These are phyloP conservation scores for Asarcornis scutulata DNA, from an alignment of 2,113 vertebrate genomes.

Conservation along the genomic window DNA sequence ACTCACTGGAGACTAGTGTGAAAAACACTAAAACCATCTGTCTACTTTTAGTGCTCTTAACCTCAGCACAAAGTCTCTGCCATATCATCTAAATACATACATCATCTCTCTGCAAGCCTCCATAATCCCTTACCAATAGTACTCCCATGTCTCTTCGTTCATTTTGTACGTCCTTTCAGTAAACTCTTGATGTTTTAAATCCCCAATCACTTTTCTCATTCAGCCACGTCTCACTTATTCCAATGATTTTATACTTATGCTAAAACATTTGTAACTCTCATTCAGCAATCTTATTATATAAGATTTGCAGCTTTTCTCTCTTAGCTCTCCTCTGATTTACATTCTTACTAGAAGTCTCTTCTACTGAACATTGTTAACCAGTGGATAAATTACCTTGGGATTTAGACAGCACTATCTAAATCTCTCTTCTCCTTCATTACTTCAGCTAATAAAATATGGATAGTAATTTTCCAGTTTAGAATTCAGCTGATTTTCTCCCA, in stretches of 20 bases:
- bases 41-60: not conserved
- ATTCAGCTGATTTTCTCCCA: not conserved
- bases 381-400: slow-evolving; percentile 4
- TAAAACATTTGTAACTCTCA: slow-evolving; percentile 36
- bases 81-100: not conserved
- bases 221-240: slow-evolving; percentile 15
- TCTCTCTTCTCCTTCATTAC: slow-evolving; percentile 1
- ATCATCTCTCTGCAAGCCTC: not conserved
- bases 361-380: not conserved
- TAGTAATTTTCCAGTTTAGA: not conserved
- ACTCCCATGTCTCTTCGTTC: not conserved
- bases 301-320: slow-evolving; percentile 16
- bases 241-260: not conserved
- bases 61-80: not conserved
- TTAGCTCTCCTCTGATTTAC: slow-evolving; percentile 27
- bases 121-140: slow-evolving; percentile 1
- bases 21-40: not conserved
- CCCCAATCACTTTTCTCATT: slow-evolving; percentile 1
- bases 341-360: not conserved
- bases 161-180: not conserved
- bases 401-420: not conserved
- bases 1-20: not conserved
- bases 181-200: slow-evolving; percentile 30
- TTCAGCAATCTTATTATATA: not conserved
- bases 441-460: not conserved